Percentiles rank a stretch among this genome's conserved stretches.
Conservation (phyloP, 2,113 vertebrate genomes). For the Melospiza melodia region DNA sequence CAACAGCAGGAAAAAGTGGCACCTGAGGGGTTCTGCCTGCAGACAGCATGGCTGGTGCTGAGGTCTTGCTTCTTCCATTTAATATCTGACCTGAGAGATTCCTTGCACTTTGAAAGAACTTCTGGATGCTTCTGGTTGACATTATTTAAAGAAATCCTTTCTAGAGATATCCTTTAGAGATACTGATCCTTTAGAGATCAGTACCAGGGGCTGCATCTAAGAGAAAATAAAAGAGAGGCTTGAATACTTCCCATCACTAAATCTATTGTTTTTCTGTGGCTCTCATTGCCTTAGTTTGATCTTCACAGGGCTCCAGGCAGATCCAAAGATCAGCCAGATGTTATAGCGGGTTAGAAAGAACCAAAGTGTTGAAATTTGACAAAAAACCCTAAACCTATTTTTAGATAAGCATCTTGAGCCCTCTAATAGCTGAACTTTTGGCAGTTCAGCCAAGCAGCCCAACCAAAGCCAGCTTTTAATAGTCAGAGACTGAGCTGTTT, state of each 20-base stretch:
- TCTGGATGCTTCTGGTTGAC: background rate
- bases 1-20: background rate
- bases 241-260: background rate
- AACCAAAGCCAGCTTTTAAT: background rate
- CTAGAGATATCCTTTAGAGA: no score
- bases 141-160: no score
- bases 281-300: background rate
- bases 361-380: background rate
- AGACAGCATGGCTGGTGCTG: accelerated
- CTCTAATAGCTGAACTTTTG: background rate
- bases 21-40: background rate
- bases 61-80: background rate
- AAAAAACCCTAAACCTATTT: background rate
- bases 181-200: background rate
- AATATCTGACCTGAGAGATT: background rate
- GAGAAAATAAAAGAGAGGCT: background rate
- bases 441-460: background rate
- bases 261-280: background rate
- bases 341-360: background rate
- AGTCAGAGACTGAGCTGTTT: background rate
- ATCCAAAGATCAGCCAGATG: background rate
- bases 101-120: background rate
- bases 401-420: background rate
- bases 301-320: background rate
- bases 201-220: background rate